Base-by-base conservation (phyloP, 2,888 invertebrate genomes). In the Pterobdella sp. region DNA sequence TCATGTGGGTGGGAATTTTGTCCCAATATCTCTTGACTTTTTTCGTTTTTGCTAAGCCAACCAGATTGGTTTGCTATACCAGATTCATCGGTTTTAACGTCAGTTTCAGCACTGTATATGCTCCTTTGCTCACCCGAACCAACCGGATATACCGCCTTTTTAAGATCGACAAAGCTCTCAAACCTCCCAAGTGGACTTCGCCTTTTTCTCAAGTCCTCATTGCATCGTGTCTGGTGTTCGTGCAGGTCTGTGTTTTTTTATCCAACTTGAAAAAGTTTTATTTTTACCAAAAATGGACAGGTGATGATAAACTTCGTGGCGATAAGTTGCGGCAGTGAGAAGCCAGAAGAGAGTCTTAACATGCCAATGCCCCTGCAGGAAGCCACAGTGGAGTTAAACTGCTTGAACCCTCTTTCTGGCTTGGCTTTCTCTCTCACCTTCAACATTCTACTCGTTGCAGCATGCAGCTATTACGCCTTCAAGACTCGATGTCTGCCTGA, bases 81-180 rank as follows among this genome's bases (percentile, higher is more conserved):
- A 79, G 78, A 65, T 79, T 79, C 73, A 75, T 80, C 36, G 81
- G 80, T 10, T 82, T 81, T 73, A 81, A 80, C 72, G 73, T 81
- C 60, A 79, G 80, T 68, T 80, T 81, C 76, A 78, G 81, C 29
- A 74, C 80, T 49, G 79, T 80, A 26, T 82, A 82, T 73, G 79
- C 81, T 1, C 79, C 81, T 0, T 75, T 82, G 26, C 76, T 82
- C 31, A 79, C 81, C 34, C 78, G 80, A 72, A 82, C 81, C 4
- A 81, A 81, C 68, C 75, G 82, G 31, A 81, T 82, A 31, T 81
- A 80, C 76, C 76, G 69, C 22, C 35, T 69, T 10, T 69, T 69
- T 31, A 69, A 52, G 29, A 34, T 69, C 31, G 76, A 78, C 1
- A 80, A 80, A 0, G 79, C 80, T 0, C 78, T 76, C 1, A 76